These are phyloP conservation scores for Sebastes alutus DNA, from an alignment of 2,797 vertebrate species.

Conservation along the genomic window DNA sequence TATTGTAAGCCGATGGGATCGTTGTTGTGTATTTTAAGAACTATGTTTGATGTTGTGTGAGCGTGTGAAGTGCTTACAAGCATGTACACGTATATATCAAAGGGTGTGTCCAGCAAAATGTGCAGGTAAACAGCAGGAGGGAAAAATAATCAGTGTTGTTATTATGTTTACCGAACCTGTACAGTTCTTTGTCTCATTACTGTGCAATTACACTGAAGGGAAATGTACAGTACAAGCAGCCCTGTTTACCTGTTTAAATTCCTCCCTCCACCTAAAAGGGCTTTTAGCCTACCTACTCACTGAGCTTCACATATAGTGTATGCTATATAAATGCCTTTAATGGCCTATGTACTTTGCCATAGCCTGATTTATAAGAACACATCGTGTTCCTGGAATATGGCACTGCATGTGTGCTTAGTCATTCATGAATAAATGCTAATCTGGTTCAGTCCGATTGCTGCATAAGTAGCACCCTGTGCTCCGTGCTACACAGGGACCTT, in stretches of 20 bases:
- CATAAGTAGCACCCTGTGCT: not conserved
- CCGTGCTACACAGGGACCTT: not conserved
- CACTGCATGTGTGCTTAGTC: not conserved
- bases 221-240: not conserved
- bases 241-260: not conserved
- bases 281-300: not conserved
- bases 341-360: not conserved
- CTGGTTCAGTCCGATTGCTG: not conserved
- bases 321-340: not conserved
- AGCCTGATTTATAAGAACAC: not conserved
- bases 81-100: not conserved
- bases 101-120: not conserved
- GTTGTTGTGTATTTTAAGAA: not conserved
- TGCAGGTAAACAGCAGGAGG: too few relatives aligned
- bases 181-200: not conserved
- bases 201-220: not conserved
- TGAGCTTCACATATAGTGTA: not conserved
- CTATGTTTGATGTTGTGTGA: not conserved
- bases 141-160: not conserved
- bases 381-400: not conserved
- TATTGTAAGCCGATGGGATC: not conserved
- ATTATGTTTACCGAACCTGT: not conserved
- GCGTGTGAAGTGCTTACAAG: not conserved
- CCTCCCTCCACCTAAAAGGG: not conserved
- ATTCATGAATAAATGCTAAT: slow-evolving; percentile 15